These are phyloP conservation scores for Aldrovandia affinis DNA, from an alignment of 2,797 vertebrate genomes.

Conservation along the genomic window DNA sequence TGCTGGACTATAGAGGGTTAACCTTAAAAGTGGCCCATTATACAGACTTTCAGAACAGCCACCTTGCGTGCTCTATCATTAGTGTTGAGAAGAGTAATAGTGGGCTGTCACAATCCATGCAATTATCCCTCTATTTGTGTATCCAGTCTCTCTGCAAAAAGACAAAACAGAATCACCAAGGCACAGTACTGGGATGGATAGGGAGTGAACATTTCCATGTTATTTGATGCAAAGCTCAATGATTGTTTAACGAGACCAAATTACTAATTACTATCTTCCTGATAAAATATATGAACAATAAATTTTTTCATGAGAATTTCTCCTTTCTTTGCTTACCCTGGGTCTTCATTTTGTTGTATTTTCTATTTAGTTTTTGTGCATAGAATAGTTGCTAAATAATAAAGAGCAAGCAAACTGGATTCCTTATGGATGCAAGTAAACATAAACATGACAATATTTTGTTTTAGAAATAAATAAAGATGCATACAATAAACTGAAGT, in stretches of 20 bases:
- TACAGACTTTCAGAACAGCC: neutral
- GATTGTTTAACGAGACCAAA: slow-evolving; percentile 1
- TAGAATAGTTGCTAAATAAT: too few species aligned
- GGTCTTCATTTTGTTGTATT: too few species aligned
- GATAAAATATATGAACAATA: neutral
- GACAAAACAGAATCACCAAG: neutral
- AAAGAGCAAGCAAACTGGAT: neutral
- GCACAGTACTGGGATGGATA: neutral
- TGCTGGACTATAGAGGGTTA: neutral
- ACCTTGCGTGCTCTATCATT: neutral
- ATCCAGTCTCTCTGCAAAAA: neutral
- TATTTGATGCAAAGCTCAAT: neutral
- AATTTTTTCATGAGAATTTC: neutral
- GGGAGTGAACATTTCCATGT: neutral
- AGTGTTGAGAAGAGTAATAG: neutral
- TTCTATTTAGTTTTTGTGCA: too few species aligned
- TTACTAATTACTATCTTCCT: neutral
- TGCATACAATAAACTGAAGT: too few species aligned
- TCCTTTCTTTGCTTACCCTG: neutral
- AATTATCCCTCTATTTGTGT: slow-evolving; percentile 1
- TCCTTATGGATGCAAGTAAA: neutral
- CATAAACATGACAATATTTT: neutral
- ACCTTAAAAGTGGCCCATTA: neutral
- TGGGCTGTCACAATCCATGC: neutral
- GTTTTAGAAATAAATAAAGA: neutral